These are phyloP conservation scores for Helarctos malayanus DNA, from an alignment of 2,797 vertebrate genomes.

Conservation along the genomic window DNA sequence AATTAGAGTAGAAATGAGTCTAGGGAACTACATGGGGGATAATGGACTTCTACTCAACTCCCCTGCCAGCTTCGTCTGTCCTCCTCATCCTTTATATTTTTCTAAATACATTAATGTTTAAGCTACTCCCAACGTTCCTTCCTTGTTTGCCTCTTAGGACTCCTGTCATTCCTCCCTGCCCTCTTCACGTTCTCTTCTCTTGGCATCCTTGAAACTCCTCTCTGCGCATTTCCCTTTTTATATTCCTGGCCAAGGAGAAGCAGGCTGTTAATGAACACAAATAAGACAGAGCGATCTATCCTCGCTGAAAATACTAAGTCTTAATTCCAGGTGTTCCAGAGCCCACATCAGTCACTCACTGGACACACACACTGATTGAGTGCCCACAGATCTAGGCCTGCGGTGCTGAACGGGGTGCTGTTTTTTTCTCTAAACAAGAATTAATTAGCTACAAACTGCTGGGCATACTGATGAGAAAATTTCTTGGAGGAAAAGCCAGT, in stretches of 20 bases:
- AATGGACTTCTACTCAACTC: not conserved
- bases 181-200: not conserved
- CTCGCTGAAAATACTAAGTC: slow-evolving; percentile 57
- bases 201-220: not conserved
- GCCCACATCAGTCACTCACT: slow-evolving; percentile 37
- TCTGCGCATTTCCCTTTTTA: not conserved
- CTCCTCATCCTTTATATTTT: not conserved
- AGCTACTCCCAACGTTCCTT: not conserved
- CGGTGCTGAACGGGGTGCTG: not conserved
- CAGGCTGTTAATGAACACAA: slow-evolving; percentile 33
- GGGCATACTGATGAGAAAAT: slow-evolving; percentile 59
- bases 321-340: slow-evolving; percentile 51
- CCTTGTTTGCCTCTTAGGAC: not conserved
- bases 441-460: slow-evolving; percentile 64
- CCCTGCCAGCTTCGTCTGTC: not conserved
- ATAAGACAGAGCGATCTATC: not conserved
- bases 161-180: not conserved
- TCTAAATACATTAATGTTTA: slow-evolving; percentile 19
- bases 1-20: not conserved
- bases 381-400: not conserved
- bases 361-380: not conserved
- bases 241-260: not conserved
- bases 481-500: slow-evolving; percentile 55
- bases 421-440: slow-evolving; percentile 51
- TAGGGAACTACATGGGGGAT: not conserved